Evolutionary conservation across 2,797 vertebrate genomes (phyloP).

Genomic region (Labeo calbasu): DNA sequence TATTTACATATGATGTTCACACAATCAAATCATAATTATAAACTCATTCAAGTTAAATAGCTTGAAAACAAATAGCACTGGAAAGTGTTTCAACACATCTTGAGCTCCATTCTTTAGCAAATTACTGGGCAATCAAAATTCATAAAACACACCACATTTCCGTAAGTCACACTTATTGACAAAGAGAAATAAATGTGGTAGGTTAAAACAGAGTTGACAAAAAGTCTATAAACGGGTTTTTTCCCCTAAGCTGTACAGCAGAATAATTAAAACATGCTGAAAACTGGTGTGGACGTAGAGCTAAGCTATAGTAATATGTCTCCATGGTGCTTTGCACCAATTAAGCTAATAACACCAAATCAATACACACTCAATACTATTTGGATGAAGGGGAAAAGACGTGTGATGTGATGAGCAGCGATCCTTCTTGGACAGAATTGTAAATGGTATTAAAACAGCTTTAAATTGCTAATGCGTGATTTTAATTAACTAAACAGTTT

Average conservation of each 20-base stretch:
- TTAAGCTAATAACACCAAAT: slow-evolving; percentile 42
- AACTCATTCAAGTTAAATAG: neutral
- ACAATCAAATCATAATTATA: neutral
- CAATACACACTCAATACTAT: slow-evolving; percentile 42
- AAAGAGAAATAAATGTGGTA: neutral
- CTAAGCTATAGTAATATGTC: slow-evolving; percentile 23
- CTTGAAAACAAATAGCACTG: neutral
- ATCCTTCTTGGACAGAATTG: neutral
- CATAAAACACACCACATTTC: neutral
- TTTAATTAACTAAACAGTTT: slow-evolving; percentile 9
- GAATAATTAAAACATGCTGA: slow-evolving; percentile 3
- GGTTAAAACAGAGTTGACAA: neutral
- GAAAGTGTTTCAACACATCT: neutral
- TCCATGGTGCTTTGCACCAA: slow-evolving; percentile 10
- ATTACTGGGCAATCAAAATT: slow-evolving; percentile 6
- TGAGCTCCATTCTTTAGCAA: neutral
- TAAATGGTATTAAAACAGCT: neutral
- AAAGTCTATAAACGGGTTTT: slow-evolving; percentile 21
- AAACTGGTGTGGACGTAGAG: neutral
- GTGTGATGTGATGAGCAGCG: neutral
- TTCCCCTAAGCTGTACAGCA: neutral
- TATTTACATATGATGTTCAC: neutral
- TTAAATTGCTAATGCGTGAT: neutral
- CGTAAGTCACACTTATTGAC: neutral
- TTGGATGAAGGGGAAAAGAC: slow-evolving; percentile 13